A percentile compares a stretch with the other conserved stretches of the same genome.
phyloP scores from a whole-genome alignment of 1,140 invertebrate species.

The Globodera ellingtonae region DNA sequence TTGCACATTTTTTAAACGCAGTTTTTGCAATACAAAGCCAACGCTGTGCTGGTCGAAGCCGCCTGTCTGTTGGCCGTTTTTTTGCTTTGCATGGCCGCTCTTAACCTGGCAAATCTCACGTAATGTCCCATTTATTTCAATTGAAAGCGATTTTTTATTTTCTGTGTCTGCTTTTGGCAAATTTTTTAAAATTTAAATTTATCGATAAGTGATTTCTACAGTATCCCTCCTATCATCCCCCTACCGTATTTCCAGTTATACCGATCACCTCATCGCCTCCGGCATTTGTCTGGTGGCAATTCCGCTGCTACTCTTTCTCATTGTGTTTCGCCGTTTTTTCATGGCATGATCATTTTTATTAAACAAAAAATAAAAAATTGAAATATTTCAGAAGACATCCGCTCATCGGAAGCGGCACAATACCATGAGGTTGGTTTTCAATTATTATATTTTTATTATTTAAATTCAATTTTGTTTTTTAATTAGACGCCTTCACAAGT shows the following conservation, averaged over 20 bases:
- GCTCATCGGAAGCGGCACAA: not conserved
- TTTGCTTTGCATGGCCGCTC: constrained; percentile 39
- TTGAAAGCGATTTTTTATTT: too few species aligned
- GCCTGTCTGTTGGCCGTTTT: constrained; percentile 46
- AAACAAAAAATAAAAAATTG: not conserved
- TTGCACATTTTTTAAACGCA: constrained; percentile 15
- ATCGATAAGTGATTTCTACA: too few species aligned
- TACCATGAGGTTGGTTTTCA: not conserved
- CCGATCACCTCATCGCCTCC: constrained; percentile 31
- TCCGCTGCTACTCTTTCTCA: constrained; percentile 37
- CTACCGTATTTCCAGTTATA: not conserved
- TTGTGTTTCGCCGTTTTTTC: constrained; percentile 30
- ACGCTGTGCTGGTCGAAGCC: constrained; percentile 50
- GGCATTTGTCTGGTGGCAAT: constrained; percentile 36
- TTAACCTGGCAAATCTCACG: constrained; percentile 38
- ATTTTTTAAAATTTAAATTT: too few species aligned
- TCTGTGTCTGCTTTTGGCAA: too few species aligned
- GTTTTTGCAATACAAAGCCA: constrained; percentile 56
- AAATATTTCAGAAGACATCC: not conserved
- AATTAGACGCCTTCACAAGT: constrained; percentile 45
- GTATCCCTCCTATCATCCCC: too few species aligned
- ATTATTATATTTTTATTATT: not conserved
- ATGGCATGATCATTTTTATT: constrained; percentile 25
- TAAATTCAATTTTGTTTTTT: not conserved
- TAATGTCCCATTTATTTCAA: not conserved